Evolutionary conservation across 2,113 vertebrate genomes (phyloP).

Genomic region (Gymnocephalus cernua): DNA sequence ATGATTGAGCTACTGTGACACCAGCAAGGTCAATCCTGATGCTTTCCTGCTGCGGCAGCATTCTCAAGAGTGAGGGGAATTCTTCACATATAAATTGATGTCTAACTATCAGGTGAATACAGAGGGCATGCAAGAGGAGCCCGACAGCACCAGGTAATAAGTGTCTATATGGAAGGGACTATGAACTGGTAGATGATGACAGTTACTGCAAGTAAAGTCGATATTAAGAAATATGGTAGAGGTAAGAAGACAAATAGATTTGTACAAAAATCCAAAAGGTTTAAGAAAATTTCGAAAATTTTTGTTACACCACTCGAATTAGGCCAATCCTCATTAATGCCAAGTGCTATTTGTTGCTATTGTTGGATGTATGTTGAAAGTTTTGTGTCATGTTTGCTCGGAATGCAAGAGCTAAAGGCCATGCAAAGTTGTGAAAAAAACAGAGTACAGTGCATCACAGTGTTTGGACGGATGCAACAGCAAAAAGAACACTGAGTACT

Average conservation of each 20-base stretch:
- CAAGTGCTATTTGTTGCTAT: background rate
- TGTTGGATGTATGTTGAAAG: background rate
- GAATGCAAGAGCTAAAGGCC: background rate
- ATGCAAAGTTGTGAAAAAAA: background rate
- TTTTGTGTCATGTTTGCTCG: background rate
- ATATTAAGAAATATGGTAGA: background rate
- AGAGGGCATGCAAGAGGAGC: background rate
- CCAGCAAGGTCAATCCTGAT: slow-evolving; percentile 60
- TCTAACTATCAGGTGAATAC: slow-evolving; percentile 18
- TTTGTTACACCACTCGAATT: background rate
- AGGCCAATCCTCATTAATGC: background rate
- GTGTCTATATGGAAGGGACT: slow-evolving; percentile 34
- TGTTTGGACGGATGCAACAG: background rate
- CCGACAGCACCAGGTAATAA: slow-evolving; percentile 35
- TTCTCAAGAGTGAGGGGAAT: slow-evolving; percentile 31
- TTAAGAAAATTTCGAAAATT: background rate
- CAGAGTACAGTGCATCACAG: background rate
- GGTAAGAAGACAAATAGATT: background rate
- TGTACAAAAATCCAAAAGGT: background rate
- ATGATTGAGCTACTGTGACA: slow-evolving; percentile 62
- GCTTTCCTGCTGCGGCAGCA: slow-evolving; percentile 42
- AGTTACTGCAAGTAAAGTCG: background rate
- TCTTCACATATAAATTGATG: slow-evolving; percentile 56
- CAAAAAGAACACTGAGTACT: background rate
- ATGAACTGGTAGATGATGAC: background rate